phyloP scores from a whole-genome alignment of 2,888 invertebrate genomes.

The Apamea crenata region DNA sequence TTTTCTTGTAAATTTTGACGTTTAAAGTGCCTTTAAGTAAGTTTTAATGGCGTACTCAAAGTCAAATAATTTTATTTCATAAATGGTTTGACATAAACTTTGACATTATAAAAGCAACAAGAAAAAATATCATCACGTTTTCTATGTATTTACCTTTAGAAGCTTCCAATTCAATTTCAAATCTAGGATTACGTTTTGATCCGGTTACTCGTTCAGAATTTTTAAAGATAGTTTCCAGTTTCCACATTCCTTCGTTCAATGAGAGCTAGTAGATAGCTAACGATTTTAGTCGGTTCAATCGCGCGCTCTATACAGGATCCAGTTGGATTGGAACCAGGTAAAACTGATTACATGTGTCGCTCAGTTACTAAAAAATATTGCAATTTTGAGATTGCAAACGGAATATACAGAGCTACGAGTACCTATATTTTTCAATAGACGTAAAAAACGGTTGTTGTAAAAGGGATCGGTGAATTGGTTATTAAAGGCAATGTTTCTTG shows the following conservation, averaged over 20 bases:
- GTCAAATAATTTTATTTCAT: background rate
- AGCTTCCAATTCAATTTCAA: conserved; percentile 50
- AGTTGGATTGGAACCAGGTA: conserved; percentile 49
- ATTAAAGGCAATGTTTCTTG: background rate
- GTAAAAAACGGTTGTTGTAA: background rate
- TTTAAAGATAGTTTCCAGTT: conserved; percentile 46
- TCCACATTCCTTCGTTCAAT: conserved; percentile 30
- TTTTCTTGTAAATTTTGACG: too few species aligned
- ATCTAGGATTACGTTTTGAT: conserved; percentile 44
- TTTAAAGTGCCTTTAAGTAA: too few species aligned
- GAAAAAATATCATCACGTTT: background rate
- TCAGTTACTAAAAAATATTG: conserved; percentile 49
- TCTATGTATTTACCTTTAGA: background rate
- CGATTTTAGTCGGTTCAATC: conserved; percentile 81
- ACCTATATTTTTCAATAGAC: conserved; percentile 12
- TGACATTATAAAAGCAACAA: background rate
- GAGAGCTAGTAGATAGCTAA: conserved; percentile 38
- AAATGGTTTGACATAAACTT: background rate
- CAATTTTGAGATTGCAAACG: conserved; percentile 20
- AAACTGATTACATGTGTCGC: conserved; percentile 52
- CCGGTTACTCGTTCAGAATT: conserved; percentile 41
- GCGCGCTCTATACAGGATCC: conserved; percentile 71
- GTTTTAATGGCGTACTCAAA: background rate
- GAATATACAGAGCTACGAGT: background rate
- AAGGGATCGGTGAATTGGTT: background rate